Conservation (phyloP, 2,888 invertebrate genomes). For the Xestobium rufovillosum region DNA sequence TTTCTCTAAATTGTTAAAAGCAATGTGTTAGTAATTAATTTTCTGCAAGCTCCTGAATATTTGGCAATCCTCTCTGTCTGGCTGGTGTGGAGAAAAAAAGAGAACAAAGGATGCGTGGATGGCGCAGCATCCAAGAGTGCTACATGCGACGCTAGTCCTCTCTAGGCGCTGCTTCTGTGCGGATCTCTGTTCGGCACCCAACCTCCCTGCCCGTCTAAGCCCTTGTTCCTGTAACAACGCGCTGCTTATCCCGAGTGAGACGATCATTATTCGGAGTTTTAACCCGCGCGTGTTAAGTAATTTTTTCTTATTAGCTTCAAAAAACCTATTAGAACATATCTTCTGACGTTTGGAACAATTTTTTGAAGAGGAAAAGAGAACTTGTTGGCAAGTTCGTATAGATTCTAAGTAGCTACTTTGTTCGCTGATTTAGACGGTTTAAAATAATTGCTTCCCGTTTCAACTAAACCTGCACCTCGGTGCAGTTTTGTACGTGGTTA, state of each 20-base stretch:
- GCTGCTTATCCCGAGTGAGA: constrained; percentile 2
- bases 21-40: no score
- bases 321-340: no score
- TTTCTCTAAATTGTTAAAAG: no score
- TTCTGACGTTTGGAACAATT: not conserved
- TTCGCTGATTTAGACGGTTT: not conserved
- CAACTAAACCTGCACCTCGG: no score
- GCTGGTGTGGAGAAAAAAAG: constrained; percentile 13
- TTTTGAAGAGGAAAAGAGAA: not conserved
- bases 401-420: not conserved
- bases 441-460: no score
- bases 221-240: constrained; percentile 20
- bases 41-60: no score
- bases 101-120: constrained; percentile 20
- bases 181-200: constrained; percentile 34
- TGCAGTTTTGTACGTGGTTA: constrained; percentile 24
- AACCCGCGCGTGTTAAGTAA: constrained; percentile 2
- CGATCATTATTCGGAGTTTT: not conserved
- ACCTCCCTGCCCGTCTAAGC: constrained; percentile 37
- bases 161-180: constrained; percentile 38
- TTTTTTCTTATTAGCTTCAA: no score
- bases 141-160: constrained; percentile 32
- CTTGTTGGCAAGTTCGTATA: no score
- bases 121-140: constrained; percentile 31
- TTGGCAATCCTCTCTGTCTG: not conserved